Percentiles rank a stretch among this genome's conserved stretches.
Conservation (phyloP, 2,888 invertebrate genomes). For the Leptinotarsa tumamoca region DNA sequence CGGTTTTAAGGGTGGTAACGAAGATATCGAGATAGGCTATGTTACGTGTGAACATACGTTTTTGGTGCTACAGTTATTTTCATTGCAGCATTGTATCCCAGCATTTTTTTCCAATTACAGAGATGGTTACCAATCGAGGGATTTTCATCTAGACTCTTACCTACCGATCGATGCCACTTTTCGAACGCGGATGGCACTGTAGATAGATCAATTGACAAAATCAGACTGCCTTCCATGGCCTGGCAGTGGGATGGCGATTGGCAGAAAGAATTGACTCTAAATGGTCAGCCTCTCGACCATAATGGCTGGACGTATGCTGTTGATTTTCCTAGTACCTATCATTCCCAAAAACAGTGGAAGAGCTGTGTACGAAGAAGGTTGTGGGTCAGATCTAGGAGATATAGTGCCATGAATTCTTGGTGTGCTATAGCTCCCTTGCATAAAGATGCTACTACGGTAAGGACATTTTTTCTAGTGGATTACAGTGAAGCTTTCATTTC, state of each 20-base stretch:
- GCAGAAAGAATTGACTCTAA: conserved; percentile 83
- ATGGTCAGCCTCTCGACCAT: conserved; percentile 88
- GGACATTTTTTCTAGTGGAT: background rate
- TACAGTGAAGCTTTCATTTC: background rate
- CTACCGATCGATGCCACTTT: conserved; percentile 89
- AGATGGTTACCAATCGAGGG: conserved; percentile 93
- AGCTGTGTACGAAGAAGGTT: conserved; percentile 90
- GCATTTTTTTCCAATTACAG: conserved; percentile 62
- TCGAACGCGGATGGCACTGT: conserved; percentile 86
- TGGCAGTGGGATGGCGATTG: conserved; percentile 98
- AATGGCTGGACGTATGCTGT: conserved; percentile 96
- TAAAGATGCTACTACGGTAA: conserved; percentile 85
- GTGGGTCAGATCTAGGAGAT: conserved; percentile 89
- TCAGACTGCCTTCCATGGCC: conserved; percentile 90
- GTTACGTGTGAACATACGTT: no score
- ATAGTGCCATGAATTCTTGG: conserved; percentile 92
- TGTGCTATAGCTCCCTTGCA: conserved; percentile 90
- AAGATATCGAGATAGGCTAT: no score
- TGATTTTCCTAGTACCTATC: conserved; percentile 89
- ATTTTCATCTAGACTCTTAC: conserved; percentile 84
- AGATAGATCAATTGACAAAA: conserved; percentile 83
- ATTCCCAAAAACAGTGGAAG: conserved; percentile 86
- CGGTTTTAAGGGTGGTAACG: no score
- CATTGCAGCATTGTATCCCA: no score
- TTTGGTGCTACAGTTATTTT: no score